Base-by-base conservation (phyloP, 1,140 invertebrate genomes). In the Bombus pascuorum region DNA sequence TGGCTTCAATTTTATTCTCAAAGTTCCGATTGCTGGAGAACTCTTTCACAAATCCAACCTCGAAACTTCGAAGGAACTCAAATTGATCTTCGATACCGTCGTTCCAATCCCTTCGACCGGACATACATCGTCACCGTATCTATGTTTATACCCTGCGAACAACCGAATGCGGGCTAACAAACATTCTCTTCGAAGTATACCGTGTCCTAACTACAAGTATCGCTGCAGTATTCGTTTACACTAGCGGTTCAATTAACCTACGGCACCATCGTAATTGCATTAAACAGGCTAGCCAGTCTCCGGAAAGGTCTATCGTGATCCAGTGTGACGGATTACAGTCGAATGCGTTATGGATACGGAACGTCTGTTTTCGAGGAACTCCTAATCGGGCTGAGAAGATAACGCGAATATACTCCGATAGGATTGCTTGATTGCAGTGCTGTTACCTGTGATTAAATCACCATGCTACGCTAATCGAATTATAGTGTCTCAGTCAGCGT, bases 301-400 rank as follows among this genome's bases (percentile, higher is more conserved):
- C n/a, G 18, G 18, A 25, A 15, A 44, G 57, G 42, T 66, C 57
- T n/a, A 78, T 78, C 57, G 32, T 22, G 75, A 78, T 78, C 18
- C 59, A 78, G 28, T 32, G n/a, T 44, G 75, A 78, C 75, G 75
- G 65, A 78, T 78, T 65, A 65, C 57, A 42, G 34, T 77, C 57
- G 57, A 77, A 42, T n/a, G 28, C 37, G 57, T 2, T 62, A 65
- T 42, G 62, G 57, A 39, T 42, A 22, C 18, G 37, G 18, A 32
- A 42, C 57, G 59, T 78, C 75, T 65, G 59, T 65, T 77, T 39
- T 77, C 74, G 75, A 77, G 75, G 10, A 65, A 42, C 37, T 62
- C 25, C 32, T 34, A 39, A 28, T 44, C 28, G 28, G 6, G 39
- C 8, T 73, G 28, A n/a, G 42, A 39, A 72, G 70, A 59, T 77